Evolutionary conservation across 1,140 invertebrate genomes (phyloP), one percentile per base, ranked within the genome.

Genomic region (Lordiphosa mommai): DNA sequence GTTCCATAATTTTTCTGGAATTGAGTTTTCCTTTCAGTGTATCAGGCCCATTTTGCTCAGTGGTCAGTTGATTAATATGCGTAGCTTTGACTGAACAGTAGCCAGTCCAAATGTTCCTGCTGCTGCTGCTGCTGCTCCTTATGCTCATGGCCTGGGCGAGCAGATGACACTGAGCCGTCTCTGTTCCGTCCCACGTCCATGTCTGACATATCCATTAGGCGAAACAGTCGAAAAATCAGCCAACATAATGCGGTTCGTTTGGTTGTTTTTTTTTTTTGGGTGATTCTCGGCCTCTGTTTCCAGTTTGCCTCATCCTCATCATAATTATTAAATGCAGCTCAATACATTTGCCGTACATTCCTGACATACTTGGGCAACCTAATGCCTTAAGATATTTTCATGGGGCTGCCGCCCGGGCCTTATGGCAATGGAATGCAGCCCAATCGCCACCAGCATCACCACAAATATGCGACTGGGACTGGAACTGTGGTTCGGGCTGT

Each of bases 261-360:
- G 51, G n/a, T 41, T 41, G 27, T 43, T 5, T 12, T 43, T 43
- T 23, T 43, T 17, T 43, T 43, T 43, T 3, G 40, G 10, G 13
- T 4, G 20, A 23, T 23, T 5, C 40, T 27, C 40, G 12, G 3
- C 7, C 38, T 14, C 12, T 14, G 12, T 16, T 27, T 17, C 27
- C 20, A 14, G 30, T 27, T 33, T 20, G 30, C 50, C 40, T 51
- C 41, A 58, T 70, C 68, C 46, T 23, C 69, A 51, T 57, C 67
- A 86, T 76, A 86, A 86, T 86, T 86, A 86, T 86, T 86, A 86
- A 86, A 86, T 80, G 72, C 82, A 86, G 76, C 82, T 86, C 82
- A 86, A 86, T 86, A 86, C 82, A 80, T 80, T 86, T 67, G 72
- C 74, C 37, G 71, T 52, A 61, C 71, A 86, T 86, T 72, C 57